Conservation (phyloP, 2,113 vertebrate species). For the Ophthalmolycus amberensis region DNA sequence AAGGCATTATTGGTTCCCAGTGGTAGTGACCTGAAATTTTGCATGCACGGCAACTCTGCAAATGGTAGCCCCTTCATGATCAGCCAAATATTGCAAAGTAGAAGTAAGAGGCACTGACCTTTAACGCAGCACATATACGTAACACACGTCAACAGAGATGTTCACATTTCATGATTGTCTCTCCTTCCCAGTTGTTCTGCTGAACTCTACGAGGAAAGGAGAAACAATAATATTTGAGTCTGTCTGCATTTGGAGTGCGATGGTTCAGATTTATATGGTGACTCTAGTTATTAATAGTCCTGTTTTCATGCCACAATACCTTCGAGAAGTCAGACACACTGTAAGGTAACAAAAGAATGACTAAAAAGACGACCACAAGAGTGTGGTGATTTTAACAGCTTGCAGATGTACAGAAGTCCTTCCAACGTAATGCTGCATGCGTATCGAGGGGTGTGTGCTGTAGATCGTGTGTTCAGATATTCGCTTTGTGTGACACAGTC, state of each 20-base stretch:
- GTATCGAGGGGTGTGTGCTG: slow-evolving; percentile 24
- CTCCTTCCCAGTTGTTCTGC: slow-evolving; percentile 34
- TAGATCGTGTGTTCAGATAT: slow-evolving; percentile 47
- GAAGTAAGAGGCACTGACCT: slow-evolving; percentile 66
- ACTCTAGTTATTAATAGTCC: slow-evolving; percentile 5
- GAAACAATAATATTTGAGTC: slow-evolving; percentile 20
- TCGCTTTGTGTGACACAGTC: slow-evolving; percentile 36
- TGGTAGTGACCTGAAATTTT: slow-evolving; percentile 82
- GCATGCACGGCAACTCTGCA: slow-evolving; percentile 77
- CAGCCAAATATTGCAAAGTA: slow-evolving; percentile 54
- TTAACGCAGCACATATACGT: slow-evolving; percentile 58
- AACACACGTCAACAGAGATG: slow-evolving; percentile 51
- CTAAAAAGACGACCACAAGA: background rate
- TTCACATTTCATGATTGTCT: slow-evolving; percentile 65
- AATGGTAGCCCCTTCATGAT: slow-evolving; percentile 64
- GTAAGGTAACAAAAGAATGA: slow-evolving; percentile 7
- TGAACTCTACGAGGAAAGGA: slow-evolving; percentile 47
- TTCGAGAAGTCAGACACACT: slow-evolving; percentile 16
- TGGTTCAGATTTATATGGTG: slow-evolving; percentile 11
- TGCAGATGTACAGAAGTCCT: slow-evolving; percentile 47
- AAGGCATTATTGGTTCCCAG: slow-evolving; percentile 77
- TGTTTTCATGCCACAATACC: background rate
- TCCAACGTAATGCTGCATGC: slow-evolving; percentile 8
- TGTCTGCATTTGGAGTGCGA: background rate
- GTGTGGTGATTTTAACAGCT: slow-evolving; percentile 43